A percentile compares a stretch with the other conserved stretches of the same genome.
Conservation (phyloP, 2,888 invertebrate genomes). For the Patella caerulea region DNA sequence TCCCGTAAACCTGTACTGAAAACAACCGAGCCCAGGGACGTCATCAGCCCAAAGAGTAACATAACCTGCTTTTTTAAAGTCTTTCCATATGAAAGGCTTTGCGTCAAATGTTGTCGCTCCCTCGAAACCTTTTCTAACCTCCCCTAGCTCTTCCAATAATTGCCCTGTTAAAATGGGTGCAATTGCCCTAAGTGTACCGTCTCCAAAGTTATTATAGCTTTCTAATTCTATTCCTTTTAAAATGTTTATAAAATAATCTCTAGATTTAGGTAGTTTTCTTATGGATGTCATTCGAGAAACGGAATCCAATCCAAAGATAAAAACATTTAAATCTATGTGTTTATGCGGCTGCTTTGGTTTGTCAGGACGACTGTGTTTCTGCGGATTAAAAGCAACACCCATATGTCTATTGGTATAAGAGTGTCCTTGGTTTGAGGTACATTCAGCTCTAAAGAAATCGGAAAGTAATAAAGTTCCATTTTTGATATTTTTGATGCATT, state of each 20-base stretch:
- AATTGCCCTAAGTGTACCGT: slow-evolving; percentile 76
- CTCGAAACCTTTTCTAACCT: slow-evolving; percentile 80
- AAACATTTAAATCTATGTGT: slow-evolving; percentile 76
- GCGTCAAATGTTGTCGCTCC: slow-evolving; percentile 79
- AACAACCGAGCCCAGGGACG: slow-evolving; percentile 84
- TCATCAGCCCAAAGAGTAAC: slow-evolving; percentile 88
- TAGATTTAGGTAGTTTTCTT: slow-evolving; percentile 46
- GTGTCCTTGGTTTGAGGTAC: slow-evolving; percentile 52
- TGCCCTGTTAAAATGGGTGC: slow-evolving; percentile 87
- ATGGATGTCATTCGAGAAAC: slow-evolving; percentile 81
- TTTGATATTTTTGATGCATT: slow-evolving; percentile 43
- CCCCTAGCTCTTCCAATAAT: slow-evolving; percentile 84
- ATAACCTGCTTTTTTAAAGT: slow-evolving; percentile 75
- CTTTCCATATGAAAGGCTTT: slow-evolving; percentile 89
- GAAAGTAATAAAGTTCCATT: slow-evolving; percentile 50
- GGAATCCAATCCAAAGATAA: slow-evolving; percentile 90
- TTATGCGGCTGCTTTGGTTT: slow-evolving; percentile 46
- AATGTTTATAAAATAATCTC: slow-evolving; percentile 40
- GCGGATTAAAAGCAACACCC: slow-evolving; percentile 71
- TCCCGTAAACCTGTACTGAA: slow-evolving; percentile 90
- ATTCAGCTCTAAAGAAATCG: slow-evolving; percentile 65
- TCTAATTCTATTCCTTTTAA: slow-evolving; percentile 75
- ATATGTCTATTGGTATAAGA: slow-evolving; percentile 81
- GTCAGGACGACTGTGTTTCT: slow-evolving; percentile 22
- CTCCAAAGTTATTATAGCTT: slow-evolving; percentile 73